Conservation (phyloP, 1,140 invertebrate genomes). For the Helicoverpa armigera region DNA sequence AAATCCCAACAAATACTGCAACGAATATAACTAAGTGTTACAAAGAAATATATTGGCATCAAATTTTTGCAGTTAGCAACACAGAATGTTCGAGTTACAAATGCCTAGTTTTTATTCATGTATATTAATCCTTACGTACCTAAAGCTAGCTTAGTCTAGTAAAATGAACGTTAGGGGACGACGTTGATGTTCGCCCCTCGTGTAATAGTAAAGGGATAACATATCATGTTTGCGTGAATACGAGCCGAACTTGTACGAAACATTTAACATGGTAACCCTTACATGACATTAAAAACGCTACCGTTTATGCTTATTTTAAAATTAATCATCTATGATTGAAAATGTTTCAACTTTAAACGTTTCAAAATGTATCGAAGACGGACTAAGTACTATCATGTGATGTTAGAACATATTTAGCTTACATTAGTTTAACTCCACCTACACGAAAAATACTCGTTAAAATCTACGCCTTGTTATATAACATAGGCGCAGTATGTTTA, state of each 20-base stretch:
- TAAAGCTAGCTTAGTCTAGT: constrained; percentile 78
- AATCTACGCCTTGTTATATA: background rate
- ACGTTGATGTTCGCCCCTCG: constrained; percentile 53
- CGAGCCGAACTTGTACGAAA: constrained; percentile 36
- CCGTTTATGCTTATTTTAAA: constrained; percentile 41
- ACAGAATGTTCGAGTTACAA: constrained; percentile 81
- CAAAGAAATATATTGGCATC: constrained; percentile 62
- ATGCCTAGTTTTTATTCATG: constrained; percentile 68
- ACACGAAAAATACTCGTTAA: background rate
- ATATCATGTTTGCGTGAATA: constrained; percentile 36
- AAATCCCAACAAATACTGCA: constrained; percentile 72
- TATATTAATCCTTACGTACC: constrained; percentile 73
- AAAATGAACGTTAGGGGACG: constrained; percentile 69
- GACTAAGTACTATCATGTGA: constrained; percentile 46
- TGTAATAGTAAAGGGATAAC: constrained; percentile 43
- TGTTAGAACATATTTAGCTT: constrained; percentile 22
- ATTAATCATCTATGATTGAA: constrained; percentile 45
- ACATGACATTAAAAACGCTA: constrained; percentile 50
- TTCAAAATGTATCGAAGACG: constrained; percentile 36
- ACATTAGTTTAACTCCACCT: background rate
- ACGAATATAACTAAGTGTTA: constrained; percentile 64
- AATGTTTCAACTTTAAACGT: constrained; percentile 37
- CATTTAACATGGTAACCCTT: constrained; percentile 47
- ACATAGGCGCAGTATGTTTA: background rate
- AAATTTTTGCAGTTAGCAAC: constrained; percentile 71